Conservation (phyloP, 2,888 invertebrate species). For the Punctoribates punctum region DNA sequence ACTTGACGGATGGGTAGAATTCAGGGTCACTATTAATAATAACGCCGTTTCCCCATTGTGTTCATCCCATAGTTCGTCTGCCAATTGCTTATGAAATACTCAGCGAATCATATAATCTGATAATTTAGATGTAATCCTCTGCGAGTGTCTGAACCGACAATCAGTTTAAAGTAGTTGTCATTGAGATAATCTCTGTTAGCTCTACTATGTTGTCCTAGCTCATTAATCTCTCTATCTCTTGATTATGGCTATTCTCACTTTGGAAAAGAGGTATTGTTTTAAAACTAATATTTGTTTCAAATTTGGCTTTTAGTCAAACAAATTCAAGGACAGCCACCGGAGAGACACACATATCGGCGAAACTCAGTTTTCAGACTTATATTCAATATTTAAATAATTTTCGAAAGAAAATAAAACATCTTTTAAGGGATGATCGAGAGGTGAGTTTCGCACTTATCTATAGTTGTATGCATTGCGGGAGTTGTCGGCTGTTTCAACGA, state of each 20-base stretch:
- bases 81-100: conserved; percentile 12
- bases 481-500: neutral
- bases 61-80: conserved; percentile 14
- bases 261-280: neutral
- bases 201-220: too few species aligned
- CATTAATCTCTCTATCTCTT: neutral
- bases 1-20: conserved; percentile 7
- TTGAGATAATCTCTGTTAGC: conserved; percentile 1
- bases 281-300: conserved; percentile 12
- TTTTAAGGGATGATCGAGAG: conserved; percentile 11
- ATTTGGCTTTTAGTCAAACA: conserved; percentile 3
- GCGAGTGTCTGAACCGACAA: too few species aligned
- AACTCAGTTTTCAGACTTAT: neutral
- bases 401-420: neutral
- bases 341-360: neutral
- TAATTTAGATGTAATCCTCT: neutral
- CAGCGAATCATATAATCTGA: conserved; percentile 9
- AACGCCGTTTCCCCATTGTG: conserved; percentile 30
- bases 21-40: conserved; percentile 25
- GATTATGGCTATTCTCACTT: too few species aligned
- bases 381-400: too few species aligned
- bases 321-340: neutral
- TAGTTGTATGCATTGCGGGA: conserved; percentile 10
- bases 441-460: neutral
- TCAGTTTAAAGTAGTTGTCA: neutral